Conservation (phyloP, 2,113 vertebrate genomes). For the Eurystomus gularis region DNA sequence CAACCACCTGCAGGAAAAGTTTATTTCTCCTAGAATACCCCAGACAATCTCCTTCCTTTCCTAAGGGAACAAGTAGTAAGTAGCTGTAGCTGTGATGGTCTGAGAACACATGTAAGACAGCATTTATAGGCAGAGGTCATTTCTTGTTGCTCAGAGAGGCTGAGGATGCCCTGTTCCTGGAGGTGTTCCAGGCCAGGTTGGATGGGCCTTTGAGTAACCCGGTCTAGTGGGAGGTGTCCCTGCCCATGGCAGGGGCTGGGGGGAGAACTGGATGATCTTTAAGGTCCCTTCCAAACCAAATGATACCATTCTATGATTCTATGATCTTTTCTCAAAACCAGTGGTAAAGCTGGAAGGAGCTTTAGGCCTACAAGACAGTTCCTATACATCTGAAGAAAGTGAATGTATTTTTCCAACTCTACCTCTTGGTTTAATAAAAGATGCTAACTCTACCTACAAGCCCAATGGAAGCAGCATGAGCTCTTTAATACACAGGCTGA, state of each 20-base stretch:
- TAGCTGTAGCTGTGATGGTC: not conserved
- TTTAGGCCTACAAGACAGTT: not conserved
- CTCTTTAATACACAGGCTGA: not conserved
- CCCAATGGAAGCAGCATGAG: not conserved
- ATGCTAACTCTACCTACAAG: not conserved
- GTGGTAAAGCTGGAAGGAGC: not conserved
- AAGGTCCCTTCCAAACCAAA: not conserved
- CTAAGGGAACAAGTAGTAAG: not conserved
- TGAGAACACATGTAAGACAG: not conserved
- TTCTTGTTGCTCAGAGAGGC: not conserved
- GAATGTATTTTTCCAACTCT: not conserved
- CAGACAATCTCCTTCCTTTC: not conserved
- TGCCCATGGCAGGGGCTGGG: no score
- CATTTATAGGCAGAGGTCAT: not conserved
- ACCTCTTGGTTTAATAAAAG: not conserved
- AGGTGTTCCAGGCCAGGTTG: not conserved
- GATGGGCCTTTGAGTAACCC: no score
- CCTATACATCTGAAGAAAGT: not conserved
- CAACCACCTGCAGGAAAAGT: not conserved
- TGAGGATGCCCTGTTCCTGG: not conserved
- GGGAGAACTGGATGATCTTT: not conserved
- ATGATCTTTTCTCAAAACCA: not conserved
- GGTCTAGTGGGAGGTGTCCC: no score
- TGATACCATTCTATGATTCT: not conserved
- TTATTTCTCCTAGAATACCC: not conserved